Evolutionary conservation across 2,888 invertebrate genomes (phyloP), one percentile per base, ranked within the genome.

Genomic region (Perizoma flavofasciatum): DNA sequence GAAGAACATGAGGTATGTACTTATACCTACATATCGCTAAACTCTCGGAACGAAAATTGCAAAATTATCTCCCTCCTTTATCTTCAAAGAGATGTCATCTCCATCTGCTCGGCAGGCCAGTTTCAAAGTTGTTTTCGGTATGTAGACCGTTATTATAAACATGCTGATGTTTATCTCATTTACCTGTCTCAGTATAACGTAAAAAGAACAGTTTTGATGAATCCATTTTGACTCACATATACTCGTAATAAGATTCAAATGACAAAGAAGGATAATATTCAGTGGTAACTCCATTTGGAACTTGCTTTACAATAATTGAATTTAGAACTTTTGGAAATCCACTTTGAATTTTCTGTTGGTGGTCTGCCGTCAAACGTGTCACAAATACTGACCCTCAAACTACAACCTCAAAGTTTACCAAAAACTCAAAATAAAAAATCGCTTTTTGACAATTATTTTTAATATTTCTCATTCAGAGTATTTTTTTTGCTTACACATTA

Each of bases 61-160:
- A 83, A 88, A 92, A 89, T 91, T 91, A 91, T 89, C 87, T 89
- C 72, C 79, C 85, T 81, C 87, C 90, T 88, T 88, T 88, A 91
- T 91, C 90, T 89, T 91, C 91, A 91, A 92, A 91, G 91, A 86
- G 89, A 92, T 88, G 91, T 90, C 91, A 88, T 84, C 81, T 78
- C 81, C 91, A 90, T 83, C 84, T 85, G 85, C 81, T 79, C 74
- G 75, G 78, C 76, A 73, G 88, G 82, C 83, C 87, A 86, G 83
- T 49, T 52, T 47, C 55, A 45, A 90, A 89, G 83, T 88, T 86
- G 85, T 87, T 88, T 82, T 84, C 81, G 83, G 81, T 81, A 74
- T 80, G 83, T 83, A 84, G 81, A 81, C 77, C 81, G 80, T 69
- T 81, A 49, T 85, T 82, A 84, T 74, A 75, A 84, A 84, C 82